Evolutionary conservation across 2,797 vertebrate genomes (phyloP), one percentile per base, ranked within the genome.

Genomic region (Peromyscus aztecus): DNA sequence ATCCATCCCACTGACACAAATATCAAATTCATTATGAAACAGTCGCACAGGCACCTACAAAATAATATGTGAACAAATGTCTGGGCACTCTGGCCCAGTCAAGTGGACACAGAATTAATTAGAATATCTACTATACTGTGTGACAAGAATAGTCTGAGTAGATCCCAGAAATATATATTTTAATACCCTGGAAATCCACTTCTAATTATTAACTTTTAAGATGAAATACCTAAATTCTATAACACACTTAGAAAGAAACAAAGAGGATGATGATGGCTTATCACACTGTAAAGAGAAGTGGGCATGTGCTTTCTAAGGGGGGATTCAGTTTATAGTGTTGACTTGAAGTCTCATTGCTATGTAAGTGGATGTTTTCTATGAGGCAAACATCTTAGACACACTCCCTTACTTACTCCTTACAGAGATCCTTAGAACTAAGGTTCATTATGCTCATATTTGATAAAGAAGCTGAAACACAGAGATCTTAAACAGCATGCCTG

Each of bases 41-140:
- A 19, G 59, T 3, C 21, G 4, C 46, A 55, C 9, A 89, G 16
- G 61, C 19, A 23, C 19, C 46, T 23, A 24, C 37, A 82, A 59
- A 88, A 17, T 57, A 46, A 46, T 34, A 4, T 65, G 34, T 46
- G 21, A 52, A n/a, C 14, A 89, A 69, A 34, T 27, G 4, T 78
- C 34, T 55, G 40, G 59, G 46, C 0, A 24, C 0, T 9, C 4
- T 5, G 12, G 5, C 24, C 31, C 57, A 16, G 2, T n/a, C 34
- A 75, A 40, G n/a, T 31, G 34, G 43, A 73, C 19, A 85, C 2
- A 65, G 43, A 63, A 63, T 63, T 27, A 29, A 93, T 21, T 34
- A 55, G 40, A 5, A 10, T 8, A 76, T 78, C 29, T 31, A 4
- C 31, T 24, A 57, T 13, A 8, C 9, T 6, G 23, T 21, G 0